These are phyloP conservation scores for Conger conger DNA, from an alignment of 2,113 vertebrate species.

Conservation along the genomic window DNA sequence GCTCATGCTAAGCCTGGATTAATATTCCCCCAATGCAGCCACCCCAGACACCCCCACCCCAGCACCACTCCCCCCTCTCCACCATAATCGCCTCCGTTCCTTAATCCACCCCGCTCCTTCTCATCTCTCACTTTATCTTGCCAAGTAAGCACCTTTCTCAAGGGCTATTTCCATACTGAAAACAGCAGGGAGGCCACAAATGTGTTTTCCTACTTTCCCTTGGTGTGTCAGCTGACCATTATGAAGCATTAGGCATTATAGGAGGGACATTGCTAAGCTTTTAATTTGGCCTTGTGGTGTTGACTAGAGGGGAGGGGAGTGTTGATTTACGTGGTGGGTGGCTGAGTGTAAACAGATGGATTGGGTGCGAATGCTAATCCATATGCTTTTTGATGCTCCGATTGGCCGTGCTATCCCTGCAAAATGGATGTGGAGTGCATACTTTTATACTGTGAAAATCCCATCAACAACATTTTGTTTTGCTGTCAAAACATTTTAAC, in stretches of 20 bases:
- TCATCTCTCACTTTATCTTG: slow-evolving; percentile 87
- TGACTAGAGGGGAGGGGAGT: slow-evolving; percentile 45
- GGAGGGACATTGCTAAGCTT: slow-evolving; percentile 48
- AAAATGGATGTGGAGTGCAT: not conserved
- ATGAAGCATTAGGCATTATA: slow-evolving; percentile 40
- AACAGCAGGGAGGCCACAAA: slow-evolving; percentile 65
- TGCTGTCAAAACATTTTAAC: not conserved
- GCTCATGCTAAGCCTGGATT: slow-evolving; percentile 97
- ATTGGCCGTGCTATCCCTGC: not conserved
- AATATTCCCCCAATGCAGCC: slow-evolving; percentile 92
- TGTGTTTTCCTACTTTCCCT: slow-evolving; percentile 60
- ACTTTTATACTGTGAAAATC: not conserved
- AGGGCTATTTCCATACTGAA: slow-evolving; percentile 71
- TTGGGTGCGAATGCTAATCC: not conserved
- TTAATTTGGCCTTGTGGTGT: slow-evolving; percentile 61
- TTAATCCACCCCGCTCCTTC: slow-evolving; percentile 87
- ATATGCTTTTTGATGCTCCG: not conserved
- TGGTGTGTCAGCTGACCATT: slow-evolving; percentile 62
- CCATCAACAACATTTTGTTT: not conserved
- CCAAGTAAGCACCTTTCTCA: slow-evolving; percentile 89
- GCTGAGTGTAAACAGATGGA: slow-evolving; percentile 22
- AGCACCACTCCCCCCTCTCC: slow-evolving; percentile 59
- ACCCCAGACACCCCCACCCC: slow-evolving; percentile 72
- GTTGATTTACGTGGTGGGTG: slow-evolving; percentile 48
- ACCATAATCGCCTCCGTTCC: slow-evolving; percentile 79